Base-by-base conservation (phyloP, 2,888 invertebrate genomes). In the Lapara coniferarum region DNA sequence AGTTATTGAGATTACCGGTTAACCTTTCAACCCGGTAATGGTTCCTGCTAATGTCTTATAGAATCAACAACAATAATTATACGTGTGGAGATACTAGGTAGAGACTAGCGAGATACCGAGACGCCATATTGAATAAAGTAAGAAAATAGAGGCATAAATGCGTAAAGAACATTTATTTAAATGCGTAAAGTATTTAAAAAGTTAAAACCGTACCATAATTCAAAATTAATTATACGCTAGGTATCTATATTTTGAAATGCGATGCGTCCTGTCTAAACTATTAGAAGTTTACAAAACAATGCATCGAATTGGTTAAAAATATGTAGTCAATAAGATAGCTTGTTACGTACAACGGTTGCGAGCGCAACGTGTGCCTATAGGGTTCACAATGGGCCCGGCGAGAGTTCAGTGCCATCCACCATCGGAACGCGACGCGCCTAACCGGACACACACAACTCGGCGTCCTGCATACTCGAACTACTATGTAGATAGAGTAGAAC, bases 381-480 rank as follows among this genome's bases (percentile, higher is more conserved):
- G 63, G 46, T 63, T 63, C 63, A 78, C 77, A 77, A 78, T 81
- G 78, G 79, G 77, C 76, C 74, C 77, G 72, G 75, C 77, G 63
- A 63, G 79, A 85, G 90, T 89, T 89, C 87, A 90, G 83, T 89
- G 89, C 82, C 89, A 86, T 86, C 83, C 80, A 75, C 83, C 81
- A 80, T 83, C 79, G 81, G 83, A 85, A 84, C 84, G 85, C 85
- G 83, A 83, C 82, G 86, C 82, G 83, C 77, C 84, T 81, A 88
- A 88, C 89, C 89, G 91, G 91, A 91, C 90, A 86, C 88, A 77
- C 78, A 76, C 80, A 80, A 78, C 82, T 82, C 85, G 89, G 89
- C 88, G 58, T 63, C 59, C 89, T 89, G 91, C 90, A 89, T 90
- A 88, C 88, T 87, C 86, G 85, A 83, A 81, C 85, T 46, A 63